These are phyloP conservation scores for Tetraodon nigroviridis DNA, from an alignment of 2,113 vertebrate genomes.

Conservation along the genomic window DNA sequence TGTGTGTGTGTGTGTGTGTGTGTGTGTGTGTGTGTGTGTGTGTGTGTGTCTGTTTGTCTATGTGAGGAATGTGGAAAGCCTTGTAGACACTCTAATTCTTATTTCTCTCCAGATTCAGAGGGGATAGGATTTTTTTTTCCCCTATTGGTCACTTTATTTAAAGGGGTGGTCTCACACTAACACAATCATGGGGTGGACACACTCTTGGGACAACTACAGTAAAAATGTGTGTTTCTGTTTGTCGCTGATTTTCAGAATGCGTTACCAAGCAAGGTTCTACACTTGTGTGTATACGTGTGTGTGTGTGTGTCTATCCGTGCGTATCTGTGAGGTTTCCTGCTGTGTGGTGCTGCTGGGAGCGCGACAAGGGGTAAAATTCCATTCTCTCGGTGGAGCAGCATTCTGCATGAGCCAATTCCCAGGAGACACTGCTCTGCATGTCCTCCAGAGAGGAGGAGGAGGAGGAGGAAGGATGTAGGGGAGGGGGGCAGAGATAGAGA, in stretches of 20 bases:
- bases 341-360: constrained; percentile 78
- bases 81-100: too few species aligned
- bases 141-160: constrained; percentile 58
- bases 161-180: constrained; percentile 30
- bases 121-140: constrained; percentile 32
- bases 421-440: constrained; percentile 83
- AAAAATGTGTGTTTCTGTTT: constrained; percentile 13
- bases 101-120: too few species aligned
- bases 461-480: neutral
- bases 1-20: too few species aligned
- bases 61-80: too few species aligned
- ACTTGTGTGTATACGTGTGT: neutral
- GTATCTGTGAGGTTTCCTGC: constrained; percentile 78
- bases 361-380: constrained; percentile 90
- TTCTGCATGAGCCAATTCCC: constrained; percentile 91
- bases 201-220: constrained; percentile 30
- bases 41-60: too few species aligned
- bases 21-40: too few species aligned
- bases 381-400: constrained; percentile 84
- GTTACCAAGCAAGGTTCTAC: constrained; percentile 22
- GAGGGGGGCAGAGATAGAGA: neutral
- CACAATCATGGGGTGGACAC: constrained; percentile 20
- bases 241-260: constrained; percentile 36
- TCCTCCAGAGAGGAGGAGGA: constrained; percentile 67
- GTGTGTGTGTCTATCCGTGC: constrained; percentile 24